phyloP scores from a whole-genome alignment of 2,113 vertebrate genomes.

The Rhinichthys klamathensis region DNA sequence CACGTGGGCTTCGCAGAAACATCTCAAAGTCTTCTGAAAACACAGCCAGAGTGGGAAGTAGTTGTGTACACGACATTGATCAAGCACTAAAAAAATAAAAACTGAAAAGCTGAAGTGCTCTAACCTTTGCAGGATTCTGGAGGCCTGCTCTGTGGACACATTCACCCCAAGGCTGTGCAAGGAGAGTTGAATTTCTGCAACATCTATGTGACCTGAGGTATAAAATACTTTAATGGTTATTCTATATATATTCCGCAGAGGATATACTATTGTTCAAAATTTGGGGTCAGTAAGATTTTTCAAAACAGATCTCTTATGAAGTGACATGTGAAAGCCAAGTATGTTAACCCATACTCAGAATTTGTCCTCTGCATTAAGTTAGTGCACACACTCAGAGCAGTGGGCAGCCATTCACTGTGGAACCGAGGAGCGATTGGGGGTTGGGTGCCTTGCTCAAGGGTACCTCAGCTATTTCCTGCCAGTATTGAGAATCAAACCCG shows the following conservation, averaged over 20 bases:
- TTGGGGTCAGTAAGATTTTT: background rate
- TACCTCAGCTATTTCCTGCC: too few species aligned
- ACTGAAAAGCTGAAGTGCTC: background rate
- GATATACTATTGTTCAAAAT: background rate
- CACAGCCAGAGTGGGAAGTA: background rate
- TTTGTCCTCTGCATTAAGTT: too few species aligned
- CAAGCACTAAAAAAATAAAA: background rate
- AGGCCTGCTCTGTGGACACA: slow-evolving; percentile 78
- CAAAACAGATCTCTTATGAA: background rate
- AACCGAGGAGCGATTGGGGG: too few species aligned
- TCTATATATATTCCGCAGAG: background rate
- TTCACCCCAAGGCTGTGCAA: slow-evolving; percentile 79
- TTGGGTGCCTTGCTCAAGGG: too few species aligned
- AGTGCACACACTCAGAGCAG: too few species aligned
- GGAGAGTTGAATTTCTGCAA: slow-evolving; percentile 82
- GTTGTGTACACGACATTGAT: background rate
- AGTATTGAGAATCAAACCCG: too few species aligned
- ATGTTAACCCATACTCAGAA: too few species aligned
- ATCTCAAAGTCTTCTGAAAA: slow-evolving; percentile 2
- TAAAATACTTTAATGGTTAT: slow-evolving; percentile 7
- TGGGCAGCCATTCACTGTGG: too few species aligned
- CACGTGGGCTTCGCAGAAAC: background rate
- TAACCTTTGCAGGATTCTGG: slow-evolving; percentile 71
- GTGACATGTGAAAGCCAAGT: too few species aligned
- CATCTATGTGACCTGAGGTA: slow-evolving; percentile 81